These are phyloP conservation scores for Muschampia plurimacula DNA, from an alignment of 2,888 invertebrate genomes.

Conservation along the genomic window DNA sequence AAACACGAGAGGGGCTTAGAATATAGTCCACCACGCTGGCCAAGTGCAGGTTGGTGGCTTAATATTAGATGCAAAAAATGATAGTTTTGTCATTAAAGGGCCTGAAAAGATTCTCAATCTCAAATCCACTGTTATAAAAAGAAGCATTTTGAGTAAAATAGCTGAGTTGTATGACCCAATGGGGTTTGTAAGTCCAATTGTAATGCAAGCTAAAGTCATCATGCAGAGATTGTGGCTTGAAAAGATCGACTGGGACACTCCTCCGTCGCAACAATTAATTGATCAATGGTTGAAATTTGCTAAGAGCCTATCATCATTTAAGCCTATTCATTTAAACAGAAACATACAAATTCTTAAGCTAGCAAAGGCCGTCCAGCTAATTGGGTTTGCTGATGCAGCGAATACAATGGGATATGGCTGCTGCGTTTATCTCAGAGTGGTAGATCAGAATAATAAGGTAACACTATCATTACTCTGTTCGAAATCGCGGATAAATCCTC, in stretches of 20 bases:
- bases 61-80: not conserved
- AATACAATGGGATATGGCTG: not conserved
- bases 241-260: slow-evolving; percentile 35
- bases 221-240: slow-evolving; percentile 43
- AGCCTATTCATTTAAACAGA: slow-evolving; percentile 10
- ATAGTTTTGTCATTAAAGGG: not conserved
- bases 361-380: not conserved
- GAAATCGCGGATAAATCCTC: not conserved
- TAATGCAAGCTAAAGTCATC: slow-evolving; percentile 39
- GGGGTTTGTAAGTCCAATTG: slow-evolving; percentile 38
- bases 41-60: no score
- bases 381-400: not conserved
- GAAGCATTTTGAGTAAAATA: not conserved
- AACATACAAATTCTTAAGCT: not conserved
- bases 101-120: not conserved
- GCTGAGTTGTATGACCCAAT: not conserved
- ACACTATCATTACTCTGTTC: not conserved
- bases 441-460: not conserved
- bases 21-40: no score
- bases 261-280: slow-evolving; percentile 7
- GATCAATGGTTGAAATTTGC: slow-evolving; percentile 40
- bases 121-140: not conserved
- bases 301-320: slow-evolving; percentile 28
- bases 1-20: no score
- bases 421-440: not conserved